Base-by-base conservation (phyloP, 2,797 vertebrate genomes). In the Galago senegalensis region DNA sequence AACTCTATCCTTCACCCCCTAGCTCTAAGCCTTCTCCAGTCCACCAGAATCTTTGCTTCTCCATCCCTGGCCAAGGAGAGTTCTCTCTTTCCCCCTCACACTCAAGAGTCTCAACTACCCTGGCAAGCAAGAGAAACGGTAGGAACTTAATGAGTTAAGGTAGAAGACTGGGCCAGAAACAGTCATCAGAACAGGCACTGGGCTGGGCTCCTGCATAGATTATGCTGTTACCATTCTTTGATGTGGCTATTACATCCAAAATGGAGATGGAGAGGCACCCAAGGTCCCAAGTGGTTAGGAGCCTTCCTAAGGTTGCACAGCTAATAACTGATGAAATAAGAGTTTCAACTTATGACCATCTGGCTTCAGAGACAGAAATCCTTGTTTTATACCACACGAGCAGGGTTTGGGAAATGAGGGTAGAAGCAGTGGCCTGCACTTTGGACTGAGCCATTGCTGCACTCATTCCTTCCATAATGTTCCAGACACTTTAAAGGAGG, bases 41-140 rank as follows among this genome's bases (percentile, higher is more conserved):
- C 70, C 25, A 23, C 49, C 43, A 29, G 61, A 83, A 76, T 43
- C 43, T 85, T 83, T 58, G 25, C 46, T 70, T 95, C 92, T 95
- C 84, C 20, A 60, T 27, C 61, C 67, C 34, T 34, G 40, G 76
- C 34, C 16, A 17, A 73, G 43, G 37, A 25, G 25, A 20, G 29
- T 34, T 20, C 37, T 20, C 27, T 25, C 20, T 56, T 83, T 61
- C n/a, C 73, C 58, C 23, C 17, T 58, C 27, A 12, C n/a, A 21
- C 53, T 77, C 56, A n/a, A 23, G 82, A 94, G 63, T 37, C 29
- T 49, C 60, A 72, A 81, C 2, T 91, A 20, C 53, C 80, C 72
- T 76, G 75, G 53, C 63, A 75, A 82, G 31, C 58, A 90, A 91
- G 89, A 92, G 65, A 86, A 95, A 40, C 46, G 82, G 77, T 17